Percentiles rank a stretch among this genome's conserved stretches.
These are phyloP conservation scores for Scomber scombrus DNA, from an alignment of 2,113 vertebrate species.

Conservation along the genomic window DNA sequence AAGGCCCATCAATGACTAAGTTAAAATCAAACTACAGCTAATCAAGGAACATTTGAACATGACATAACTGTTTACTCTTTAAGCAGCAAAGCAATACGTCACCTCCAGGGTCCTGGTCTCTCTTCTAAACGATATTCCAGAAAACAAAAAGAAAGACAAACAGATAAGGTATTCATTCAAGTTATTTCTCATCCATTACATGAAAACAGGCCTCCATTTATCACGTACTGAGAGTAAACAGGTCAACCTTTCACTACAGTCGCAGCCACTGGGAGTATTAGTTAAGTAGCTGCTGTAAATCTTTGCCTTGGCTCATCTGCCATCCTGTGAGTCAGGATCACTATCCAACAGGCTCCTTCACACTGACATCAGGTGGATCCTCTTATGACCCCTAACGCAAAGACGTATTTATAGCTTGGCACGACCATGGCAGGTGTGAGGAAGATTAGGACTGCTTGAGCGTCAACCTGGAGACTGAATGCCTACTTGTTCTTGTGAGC, in stretches of 20 bases:
- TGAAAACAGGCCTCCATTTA: neutral
- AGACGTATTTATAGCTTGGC: conserved; percentile 72
- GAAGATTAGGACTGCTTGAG: conserved; percentile 71
- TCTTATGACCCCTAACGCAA: conserved; percentile 46
- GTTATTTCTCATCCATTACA: neutral
- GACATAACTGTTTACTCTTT: conserved; percentile 8
- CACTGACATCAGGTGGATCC: conserved; percentile 58
- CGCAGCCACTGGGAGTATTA: neutral
- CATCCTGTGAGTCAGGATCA: conserved; percentile 33
- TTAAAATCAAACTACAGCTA: neutral
- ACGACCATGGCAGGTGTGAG: conserved; percentile 67
- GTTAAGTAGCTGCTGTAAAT: conserved; percentile 24
- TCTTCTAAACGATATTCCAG: neutral
- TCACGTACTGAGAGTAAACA: neutral
- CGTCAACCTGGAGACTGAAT: conserved; percentile 4
- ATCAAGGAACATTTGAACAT: neutral
- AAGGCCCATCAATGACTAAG: neutral
- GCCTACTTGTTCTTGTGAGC: conserved; percentile 25
- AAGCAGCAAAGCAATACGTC: neutral
- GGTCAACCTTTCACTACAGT: neutral
- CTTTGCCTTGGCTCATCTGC: neutral
- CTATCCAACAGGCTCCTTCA: conserved; percentile 26
- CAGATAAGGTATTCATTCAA: neutral
- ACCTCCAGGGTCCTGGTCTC: neutral
- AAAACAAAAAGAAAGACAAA: neutral